Evolutionary conservation across 2,797 vertebrate genomes (phyloP).

Genomic region (Craterocephalus amniculus): DNA sequence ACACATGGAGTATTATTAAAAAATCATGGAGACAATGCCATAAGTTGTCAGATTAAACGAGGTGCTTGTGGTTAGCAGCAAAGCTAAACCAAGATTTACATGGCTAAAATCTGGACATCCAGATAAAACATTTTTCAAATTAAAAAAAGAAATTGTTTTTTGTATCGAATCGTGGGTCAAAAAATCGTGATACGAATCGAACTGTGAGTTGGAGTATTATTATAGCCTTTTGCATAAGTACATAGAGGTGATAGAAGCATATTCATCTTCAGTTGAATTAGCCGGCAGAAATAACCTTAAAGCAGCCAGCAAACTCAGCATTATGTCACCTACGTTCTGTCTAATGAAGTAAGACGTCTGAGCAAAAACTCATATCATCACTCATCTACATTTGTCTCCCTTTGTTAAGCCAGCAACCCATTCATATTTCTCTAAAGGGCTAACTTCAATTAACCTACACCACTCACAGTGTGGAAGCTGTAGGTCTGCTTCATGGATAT

Average conservation of each 20-base stretch:
- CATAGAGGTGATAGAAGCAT: background rate
- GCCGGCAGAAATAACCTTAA: constrained; percentile 18
- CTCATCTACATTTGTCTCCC: constrained; percentile 35
- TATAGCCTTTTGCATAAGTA: background rate
- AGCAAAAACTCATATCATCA: constrained; percentile 35
- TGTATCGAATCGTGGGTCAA: too few relatives aligned
- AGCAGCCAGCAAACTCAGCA: constrained; percentile 14
- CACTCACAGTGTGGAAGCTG: constrained; percentile 39
- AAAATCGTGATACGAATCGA: too few relatives aligned
- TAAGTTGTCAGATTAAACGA: too few relatives aligned
- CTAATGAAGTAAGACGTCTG: constrained; percentile 23
- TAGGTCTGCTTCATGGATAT: constrained; percentile 52
- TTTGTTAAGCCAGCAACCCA: constrained; percentile 39
- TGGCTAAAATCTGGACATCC: too few relatives aligned
- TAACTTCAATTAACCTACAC: constrained; percentile 66
- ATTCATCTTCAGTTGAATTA: constrained; percentile 11
- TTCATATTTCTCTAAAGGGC: constrained; percentile 48
- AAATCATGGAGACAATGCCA: too few relatives aligned
- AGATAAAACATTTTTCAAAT: too few relatives aligned
- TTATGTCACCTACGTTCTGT: constrained; percentile 4
- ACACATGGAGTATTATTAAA: too few relatives aligned
- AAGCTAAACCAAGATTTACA: too few relatives aligned
- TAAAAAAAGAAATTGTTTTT: too few relatives aligned
- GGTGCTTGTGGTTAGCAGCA: too few relatives aligned
- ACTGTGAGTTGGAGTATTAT: too few relatives aligned